Evolutionary conservation across 2,888 invertebrate genomes (phyloP), one percentile per base, ranked within the genome.

Genomic region (Eupsilia transversa): DNA sequence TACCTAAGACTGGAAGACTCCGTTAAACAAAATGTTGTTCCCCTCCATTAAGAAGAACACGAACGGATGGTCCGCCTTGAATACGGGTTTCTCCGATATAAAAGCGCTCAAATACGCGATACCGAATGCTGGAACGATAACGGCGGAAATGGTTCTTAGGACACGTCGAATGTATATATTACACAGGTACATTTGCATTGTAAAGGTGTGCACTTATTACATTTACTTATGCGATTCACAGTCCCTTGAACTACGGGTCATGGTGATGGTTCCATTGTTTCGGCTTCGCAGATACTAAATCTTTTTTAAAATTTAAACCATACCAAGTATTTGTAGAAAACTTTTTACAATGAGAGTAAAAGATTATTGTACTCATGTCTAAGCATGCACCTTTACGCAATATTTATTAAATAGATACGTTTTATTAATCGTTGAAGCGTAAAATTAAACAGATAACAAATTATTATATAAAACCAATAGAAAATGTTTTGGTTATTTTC

Each of bases 51-150:
- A 74, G 71, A 72, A 72, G 84, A 88, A 91, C 38, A 82, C 43
- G 80, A 89, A 90, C 2, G 90, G 87, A 81, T 86, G 94, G 73
- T 94, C 87, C 7, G 92, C 94, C 7, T 76, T 77, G 82, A 93
- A 90, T 56, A n/a, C 10, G 35, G 6, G 10, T 7, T 20, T 74
- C 61, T 80, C 60, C 20, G 66, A 6, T 64, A 89, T 12, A 9
- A 74, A 0, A 41, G 85, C 84, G 57, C 83, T 87, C 68, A 84
- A 79, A 83, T 79, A 84, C 60, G 82, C 3, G 64, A 86, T 57
- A 65, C 67, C 72, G 71, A 87, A 87, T 41, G 69, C 90, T 90
- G 89, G 33, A 86, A 84, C 12, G 76, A 74, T 61, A 84, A 85
- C 49, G 60, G 41, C 23, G 74, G n/a, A 59, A 74, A 77, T 81